Percentiles rank a stretch among this genome's conserved stretches.
Evolutionary conservation across 2,113 vertebrate genomes (phyloP).

Genomic region (Stercorarius parasiticus): DNA sequence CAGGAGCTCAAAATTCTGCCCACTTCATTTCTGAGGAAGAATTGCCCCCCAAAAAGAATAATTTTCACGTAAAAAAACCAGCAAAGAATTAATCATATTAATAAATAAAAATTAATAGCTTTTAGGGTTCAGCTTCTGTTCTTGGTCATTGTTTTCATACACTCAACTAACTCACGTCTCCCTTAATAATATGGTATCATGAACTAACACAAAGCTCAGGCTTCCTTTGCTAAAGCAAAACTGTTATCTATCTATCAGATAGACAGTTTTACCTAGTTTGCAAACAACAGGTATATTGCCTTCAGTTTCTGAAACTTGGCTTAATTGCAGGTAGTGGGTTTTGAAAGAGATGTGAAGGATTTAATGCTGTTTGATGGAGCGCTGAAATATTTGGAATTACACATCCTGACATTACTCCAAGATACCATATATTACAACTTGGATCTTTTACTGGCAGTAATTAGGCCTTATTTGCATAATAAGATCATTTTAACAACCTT

Average conservation of each 20-base stretch:
- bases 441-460: conserved; percentile 21
- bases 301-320: background rate
- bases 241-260: background rate
- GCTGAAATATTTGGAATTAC: conserved; percentile 51
- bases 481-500: conserved; percentile 5
- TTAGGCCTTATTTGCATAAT: conserved; percentile 46
- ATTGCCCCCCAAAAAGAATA: background rate
- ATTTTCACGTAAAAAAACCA: background rate
- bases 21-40: background rate
- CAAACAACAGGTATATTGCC: background rate
- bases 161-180: background rate
- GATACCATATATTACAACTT: conserved; percentile 34
- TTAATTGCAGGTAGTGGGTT: background rate
- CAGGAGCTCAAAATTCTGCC: background rate
- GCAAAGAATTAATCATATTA: background rate
- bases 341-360: background rate
- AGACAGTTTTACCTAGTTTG: background rate
- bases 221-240: background rate
- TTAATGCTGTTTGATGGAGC: background rate
- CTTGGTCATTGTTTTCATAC: background rate
- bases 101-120: background rate
- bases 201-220: background rate
- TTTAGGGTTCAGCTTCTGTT: background rate
- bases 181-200: background rate
- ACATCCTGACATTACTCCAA: background rate